Evolutionary conservation across 2,113 vertebrate species (phyloP).

Genomic region (Mungos mungo): DNA sequence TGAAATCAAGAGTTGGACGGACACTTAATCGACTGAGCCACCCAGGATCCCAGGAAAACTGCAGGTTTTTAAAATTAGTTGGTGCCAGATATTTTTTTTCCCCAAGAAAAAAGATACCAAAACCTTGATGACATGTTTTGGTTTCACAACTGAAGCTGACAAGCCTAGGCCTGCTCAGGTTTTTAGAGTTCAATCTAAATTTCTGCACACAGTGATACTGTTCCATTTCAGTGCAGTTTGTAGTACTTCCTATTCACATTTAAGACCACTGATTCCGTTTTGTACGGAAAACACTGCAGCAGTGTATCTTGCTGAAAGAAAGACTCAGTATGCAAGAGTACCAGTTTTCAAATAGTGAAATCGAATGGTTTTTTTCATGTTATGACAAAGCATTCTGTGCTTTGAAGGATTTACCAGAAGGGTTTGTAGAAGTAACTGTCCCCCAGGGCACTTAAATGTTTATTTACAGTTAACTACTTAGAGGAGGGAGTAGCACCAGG

Average conservation of each 20-base stretch:
- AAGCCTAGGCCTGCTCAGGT: not conserved
- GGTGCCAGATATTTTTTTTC: not conserved
- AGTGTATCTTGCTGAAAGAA: conserved; percentile 1
- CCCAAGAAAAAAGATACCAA: not conserved
- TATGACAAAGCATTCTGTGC: conserved; percentile 12
- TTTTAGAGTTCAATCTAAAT: not conserved
- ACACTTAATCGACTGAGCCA: too few relatives aligned
- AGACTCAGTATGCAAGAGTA: not conserved
- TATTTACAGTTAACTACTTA: not conserved
- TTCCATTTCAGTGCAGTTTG: not conserved
- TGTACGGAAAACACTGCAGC: not conserved
- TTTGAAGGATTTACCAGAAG: not conserved
- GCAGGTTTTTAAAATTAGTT: not conserved
- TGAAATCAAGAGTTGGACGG: too few relatives aligned
- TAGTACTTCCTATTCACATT: conserved; percentile 1
- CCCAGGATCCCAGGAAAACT: not conserved
- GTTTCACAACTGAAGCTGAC: not conserved
- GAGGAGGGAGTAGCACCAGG: not conserved
- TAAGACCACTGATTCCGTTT: not conserved
- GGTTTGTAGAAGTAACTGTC: not conserved
- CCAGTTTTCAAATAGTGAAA: conserved; percentile 10
- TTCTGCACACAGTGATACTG: not conserved
- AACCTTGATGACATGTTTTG: not conserved
- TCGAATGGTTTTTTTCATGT: not conserved
- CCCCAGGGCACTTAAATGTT: not conserved